Conservation (phyloP, 2,113 vertebrate species). For the Elephas maximus region DNA sequence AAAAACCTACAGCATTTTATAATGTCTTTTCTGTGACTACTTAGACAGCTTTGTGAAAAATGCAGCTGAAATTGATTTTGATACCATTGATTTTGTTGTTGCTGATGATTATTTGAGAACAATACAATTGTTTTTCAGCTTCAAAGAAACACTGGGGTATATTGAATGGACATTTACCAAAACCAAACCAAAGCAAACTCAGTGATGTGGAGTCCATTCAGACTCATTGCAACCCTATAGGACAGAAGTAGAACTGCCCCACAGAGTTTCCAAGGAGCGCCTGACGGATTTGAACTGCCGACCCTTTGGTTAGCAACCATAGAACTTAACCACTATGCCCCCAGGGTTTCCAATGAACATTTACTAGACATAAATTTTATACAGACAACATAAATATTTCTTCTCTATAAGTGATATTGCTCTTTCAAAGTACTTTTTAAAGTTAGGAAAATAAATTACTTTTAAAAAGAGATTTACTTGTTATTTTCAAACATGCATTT, state of each 20-base stretch:
- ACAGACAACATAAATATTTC: background rate
- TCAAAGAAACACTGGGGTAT: background rate
- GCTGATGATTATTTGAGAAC: background rate
- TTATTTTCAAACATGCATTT: background rate
- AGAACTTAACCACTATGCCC: too few relatives aligned
- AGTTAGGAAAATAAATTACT: background rate
- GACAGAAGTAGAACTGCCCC: too few relatives aligned
- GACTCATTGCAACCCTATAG: too few relatives aligned
- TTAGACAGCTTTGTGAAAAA: background rate
- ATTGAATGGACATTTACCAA: background rate
- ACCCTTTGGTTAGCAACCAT: too few relatives aligned
- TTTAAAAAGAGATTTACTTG: background rate
- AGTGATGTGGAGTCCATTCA: too few relatives aligned
- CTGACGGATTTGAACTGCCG: too few relatives aligned
- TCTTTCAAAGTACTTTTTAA: background rate
- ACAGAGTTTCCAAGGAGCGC: too few relatives aligned
- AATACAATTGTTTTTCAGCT: background rate
- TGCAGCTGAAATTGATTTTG: background rate
- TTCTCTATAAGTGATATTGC: background rate
- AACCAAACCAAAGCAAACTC: too few relatives aligned
- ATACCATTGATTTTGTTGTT: background rate
- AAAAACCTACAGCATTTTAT: background rate
- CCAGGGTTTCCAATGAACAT: too few relatives aligned
- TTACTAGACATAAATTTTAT: conserved; percentile 7
- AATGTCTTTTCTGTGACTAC: background rate